A percentile compares a stretch with the other conserved stretches of the same genome.
phyloP scores from a whole-genome alignment of 2,797 vertebrate genomes.

The Xenops minutus region DNA sequence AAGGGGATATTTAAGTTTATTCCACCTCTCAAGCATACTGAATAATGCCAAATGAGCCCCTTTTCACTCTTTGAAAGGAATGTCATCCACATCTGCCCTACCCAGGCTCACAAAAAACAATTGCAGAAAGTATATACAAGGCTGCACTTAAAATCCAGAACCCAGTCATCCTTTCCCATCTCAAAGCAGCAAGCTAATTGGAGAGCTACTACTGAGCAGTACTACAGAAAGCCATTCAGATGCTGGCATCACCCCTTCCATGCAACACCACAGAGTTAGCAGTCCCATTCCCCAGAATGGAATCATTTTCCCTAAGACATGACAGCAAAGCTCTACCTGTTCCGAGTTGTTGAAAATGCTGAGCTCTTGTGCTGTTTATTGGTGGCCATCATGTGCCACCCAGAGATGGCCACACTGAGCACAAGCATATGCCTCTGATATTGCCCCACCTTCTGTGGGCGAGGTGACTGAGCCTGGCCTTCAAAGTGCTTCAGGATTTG shows the following conservation, averaged over 20 bases:
- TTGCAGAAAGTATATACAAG: background rate
- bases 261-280: rapidly evolving
- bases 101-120: background rate
- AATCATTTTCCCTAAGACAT: background rate
- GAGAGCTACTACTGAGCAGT: background rate
- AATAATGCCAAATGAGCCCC: background rate
- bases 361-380: background rate
- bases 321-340: background rate
- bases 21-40: background rate
- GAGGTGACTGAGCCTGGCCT: background rate
- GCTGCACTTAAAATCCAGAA: background rate
- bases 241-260: background rate
- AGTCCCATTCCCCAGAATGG: background rate
- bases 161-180: background rate
- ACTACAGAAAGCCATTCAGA: background rate
- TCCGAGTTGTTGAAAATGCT: background rate
- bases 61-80: background rate
- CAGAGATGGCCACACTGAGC: background rate
- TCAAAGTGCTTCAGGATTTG: background rate
- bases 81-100: background rate
- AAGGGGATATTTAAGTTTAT: background rate
- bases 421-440: rapidly evolving
- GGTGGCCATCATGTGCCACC: rapidly evolving
- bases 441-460: background rate
- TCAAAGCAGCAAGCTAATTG: background rate